phyloP scores from a whole-genome alignment of 2,888 invertebrate species.

The Leptogaster cylindrica region DNA sequence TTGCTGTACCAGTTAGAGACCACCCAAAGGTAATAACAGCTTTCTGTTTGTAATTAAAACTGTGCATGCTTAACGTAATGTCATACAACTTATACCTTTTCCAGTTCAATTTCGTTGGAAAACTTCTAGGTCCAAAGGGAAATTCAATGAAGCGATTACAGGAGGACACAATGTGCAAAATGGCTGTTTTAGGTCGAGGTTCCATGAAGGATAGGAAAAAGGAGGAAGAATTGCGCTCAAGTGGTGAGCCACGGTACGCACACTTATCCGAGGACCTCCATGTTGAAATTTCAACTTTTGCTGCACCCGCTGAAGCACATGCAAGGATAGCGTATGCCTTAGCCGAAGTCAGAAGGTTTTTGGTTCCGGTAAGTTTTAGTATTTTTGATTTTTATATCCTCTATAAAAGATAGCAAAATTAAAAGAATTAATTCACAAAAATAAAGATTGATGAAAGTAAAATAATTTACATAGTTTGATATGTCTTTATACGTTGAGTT shows the following conservation, averaged over 20 bases:
- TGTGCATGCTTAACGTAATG: not conserved
- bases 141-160: conserved; percentile 90
- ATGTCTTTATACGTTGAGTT: too few species aligned
- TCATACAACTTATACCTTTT: conserved; percentile 53
- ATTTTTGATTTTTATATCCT: too few species aligned
- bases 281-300: conserved; percentile 89
- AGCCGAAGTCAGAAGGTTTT: conserved; percentile 79
- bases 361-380: conserved; percentile 72
- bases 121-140: conserved; percentile 91
- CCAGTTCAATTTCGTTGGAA: conserved; percentile 96
- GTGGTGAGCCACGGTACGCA: conserved; percentile 91
- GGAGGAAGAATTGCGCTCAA: conserved; percentile 90
- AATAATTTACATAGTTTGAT: too few species aligned
- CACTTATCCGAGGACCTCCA: conserved; percentile 91
- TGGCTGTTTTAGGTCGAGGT: conserved; percentile 91
- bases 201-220: conserved; percentile 94
- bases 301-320: conserved; percentile 89
- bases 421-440: not conserved
- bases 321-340: conserved; percentile 83
- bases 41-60: not conserved
- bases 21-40: conserved; percentile 76
- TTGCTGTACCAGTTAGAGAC: conserved; percentile 84
- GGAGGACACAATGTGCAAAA: conserved; percentile 95
- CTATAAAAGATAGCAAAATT: too few species aligned
- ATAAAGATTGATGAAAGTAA: too few species aligned